phyloP scores from a whole-genome alignment of 2,888 invertebrate genomes.

The Suillia variegata region DNA sequence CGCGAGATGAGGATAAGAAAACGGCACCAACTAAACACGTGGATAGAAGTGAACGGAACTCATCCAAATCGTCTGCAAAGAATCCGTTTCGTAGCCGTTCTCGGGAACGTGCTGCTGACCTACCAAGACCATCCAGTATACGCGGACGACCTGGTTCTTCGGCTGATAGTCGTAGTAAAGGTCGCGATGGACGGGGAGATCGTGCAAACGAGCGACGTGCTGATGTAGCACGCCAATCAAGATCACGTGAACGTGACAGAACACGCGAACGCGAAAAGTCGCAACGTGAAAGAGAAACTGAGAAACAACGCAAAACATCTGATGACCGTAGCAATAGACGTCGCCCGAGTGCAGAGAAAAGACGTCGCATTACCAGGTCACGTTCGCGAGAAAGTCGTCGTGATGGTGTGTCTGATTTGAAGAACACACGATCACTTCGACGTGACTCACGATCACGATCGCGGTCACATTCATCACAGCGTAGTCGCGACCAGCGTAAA shows the following conservation, averaged over 20 bases:
- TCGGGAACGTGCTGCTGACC: constrained; percentile 39
- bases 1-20: constrained; percentile 24
- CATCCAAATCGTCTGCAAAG: constrained; percentile 26
- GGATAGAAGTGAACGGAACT: constrained; percentile 21
- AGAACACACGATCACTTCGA: constrained; percentile 1
- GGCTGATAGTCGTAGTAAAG: constrained; percentile 29
- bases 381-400: constrained; percentile 13
- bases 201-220: constrained; percentile 15
- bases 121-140: constrained; percentile 19
- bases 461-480: constrained; percentile 20
- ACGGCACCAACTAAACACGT: constrained; percentile 19
- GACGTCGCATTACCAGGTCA: constrained; percentile 23
- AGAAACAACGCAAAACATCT: constrained; percentile 11
- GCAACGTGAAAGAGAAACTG: constrained; percentile 15
- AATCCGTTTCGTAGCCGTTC: constrained; percentile 52
- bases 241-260: constrained; percentile 26
- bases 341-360: constrained; percentile 15
- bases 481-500: no score
- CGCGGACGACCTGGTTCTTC: constrained; percentile 34
- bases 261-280: constrained; percentile 30
- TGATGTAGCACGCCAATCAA: constrained; percentile 6
- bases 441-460: constrained; percentile 31
- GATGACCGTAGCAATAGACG: constrained; percentile 18
- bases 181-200: constrained; percentile 21
- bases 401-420: neutral